phyloP scores from a whole-genome alignment of 2,797 vertebrate species.

The Danio albolineatus region DNA sequence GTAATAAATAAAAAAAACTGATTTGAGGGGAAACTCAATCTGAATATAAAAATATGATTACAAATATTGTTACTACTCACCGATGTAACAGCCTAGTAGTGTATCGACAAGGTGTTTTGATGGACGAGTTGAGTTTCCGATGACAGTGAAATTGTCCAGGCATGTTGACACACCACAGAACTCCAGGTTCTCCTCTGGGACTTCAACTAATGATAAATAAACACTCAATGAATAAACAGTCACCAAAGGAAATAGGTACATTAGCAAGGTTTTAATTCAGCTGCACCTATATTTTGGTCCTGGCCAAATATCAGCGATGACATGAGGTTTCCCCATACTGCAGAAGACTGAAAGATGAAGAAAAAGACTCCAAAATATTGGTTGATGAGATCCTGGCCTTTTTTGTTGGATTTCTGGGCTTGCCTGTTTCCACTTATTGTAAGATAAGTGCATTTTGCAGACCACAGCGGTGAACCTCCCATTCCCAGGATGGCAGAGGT shows the following conservation, averaged over 20 bases:
- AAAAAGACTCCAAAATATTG: constrained; percentile 96
- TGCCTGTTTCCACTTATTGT: constrained; percentile 83
- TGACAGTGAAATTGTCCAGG: constrained; percentile 54
- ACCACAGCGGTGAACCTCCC: constrained; percentile 93
- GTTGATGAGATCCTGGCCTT: constrained; percentile 84
- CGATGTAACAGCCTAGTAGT: constrained; percentile 77
- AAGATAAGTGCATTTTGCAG: constrained; percentile 93
- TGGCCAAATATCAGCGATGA: constrained; percentile 91
- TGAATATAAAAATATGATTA: background rate
- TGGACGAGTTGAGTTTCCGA: constrained; percentile 64
- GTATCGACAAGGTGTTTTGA: constrained; percentile 69
- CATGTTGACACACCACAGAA: constrained; percentile 76
- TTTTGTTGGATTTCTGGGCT: constrained; percentile 75
- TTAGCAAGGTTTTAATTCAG: background rate
- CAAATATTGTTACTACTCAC: constrained; percentile 44
- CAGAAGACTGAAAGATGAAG: constrained; percentile 91
- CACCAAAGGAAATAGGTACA: background rate
- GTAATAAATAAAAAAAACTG: too few relatives aligned
- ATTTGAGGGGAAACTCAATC: too few relatives aligned
- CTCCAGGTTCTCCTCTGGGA: constrained; percentile 73
- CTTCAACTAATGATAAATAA: constrained; percentile 57
- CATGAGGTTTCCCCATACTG: constrained; percentile 95
- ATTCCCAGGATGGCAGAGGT: constrained; percentile 91
- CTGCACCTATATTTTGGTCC: constrained; percentile 78
- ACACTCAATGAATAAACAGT: background rate